phyloP scores from a whole-genome alignment of 2,797 vertebrate genomes.

The Bufotes viridis region DNA sequence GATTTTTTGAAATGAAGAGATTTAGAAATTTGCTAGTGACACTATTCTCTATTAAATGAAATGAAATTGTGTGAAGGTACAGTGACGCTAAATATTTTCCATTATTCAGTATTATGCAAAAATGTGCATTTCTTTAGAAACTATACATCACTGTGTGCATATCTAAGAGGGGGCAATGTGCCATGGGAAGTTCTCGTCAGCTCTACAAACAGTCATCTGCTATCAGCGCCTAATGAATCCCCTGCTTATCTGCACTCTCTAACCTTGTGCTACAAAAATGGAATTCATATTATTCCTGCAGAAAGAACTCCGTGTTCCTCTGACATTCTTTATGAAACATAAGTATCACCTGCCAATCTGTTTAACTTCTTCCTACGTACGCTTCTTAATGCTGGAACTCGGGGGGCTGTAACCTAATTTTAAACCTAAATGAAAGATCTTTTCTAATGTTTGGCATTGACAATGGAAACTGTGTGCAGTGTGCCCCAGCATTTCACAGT shows the following conservation, averaged over 20 bases:
- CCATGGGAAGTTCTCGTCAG: neutral
- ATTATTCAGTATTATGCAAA: no score
- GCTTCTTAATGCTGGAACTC: constrained; percentile 50
- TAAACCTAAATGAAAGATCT: constrained; percentile 33
- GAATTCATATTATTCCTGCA: constrained; percentile 15
- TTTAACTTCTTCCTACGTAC: constrained; percentile 49
- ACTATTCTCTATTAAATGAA: no score
- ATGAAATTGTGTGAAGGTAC: no score
- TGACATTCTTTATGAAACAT: constrained; percentile 46
- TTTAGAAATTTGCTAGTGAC: no score
- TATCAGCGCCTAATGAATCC: constrained; percentile 6
- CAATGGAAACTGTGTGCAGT: neutral
- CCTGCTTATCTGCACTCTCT: neutral
- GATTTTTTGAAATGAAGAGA: no score
- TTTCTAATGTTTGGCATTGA: constrained; percentile 29
- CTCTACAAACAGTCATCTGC: neutral
- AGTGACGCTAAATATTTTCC: no score
- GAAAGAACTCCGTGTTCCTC: constrained; percentile 33
- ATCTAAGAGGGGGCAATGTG: neutral
- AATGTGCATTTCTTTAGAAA: no score
- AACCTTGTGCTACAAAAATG: constrained; percentile 11
- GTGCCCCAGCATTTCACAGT: neutral
- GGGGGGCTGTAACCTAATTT: constrained; percentile 48
- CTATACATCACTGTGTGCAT: neutral
- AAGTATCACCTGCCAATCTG: constrained; percentile 59